Conservation (phyloP, 2,888 invertebrate genomes). For the Dimorphilus gyrociliatus region DNA sequence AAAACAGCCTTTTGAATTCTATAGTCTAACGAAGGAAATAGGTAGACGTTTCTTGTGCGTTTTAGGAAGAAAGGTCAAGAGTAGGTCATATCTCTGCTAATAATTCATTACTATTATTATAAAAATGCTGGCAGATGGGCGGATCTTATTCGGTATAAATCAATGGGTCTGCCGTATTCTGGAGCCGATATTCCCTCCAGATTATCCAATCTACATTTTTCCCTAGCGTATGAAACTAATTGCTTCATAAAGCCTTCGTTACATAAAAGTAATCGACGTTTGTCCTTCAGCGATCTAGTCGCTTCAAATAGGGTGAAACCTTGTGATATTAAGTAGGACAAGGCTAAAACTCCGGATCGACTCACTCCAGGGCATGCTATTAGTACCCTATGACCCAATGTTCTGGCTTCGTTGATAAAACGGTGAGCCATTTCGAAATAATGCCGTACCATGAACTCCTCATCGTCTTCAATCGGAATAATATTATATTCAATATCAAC, state of each 20-base stretch:
- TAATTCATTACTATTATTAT: no score
- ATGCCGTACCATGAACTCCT: constrained; percentile 3
- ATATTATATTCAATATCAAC: no score
- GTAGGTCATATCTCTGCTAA: no score
- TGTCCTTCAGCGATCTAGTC: constrained; percentile 5
- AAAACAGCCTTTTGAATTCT: no score
- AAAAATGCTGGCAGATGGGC: constrained; percentile 7
- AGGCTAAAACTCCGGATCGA: constrained; percentile 8
- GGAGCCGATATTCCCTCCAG: constrained; percentile 3
- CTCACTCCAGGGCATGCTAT: constrained; percentile 9
- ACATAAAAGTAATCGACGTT: constrained; percentile 8
- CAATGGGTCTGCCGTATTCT: constrained; percentile 4
- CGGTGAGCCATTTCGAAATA: constrained; percentile 5
- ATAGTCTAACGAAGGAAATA: no score
- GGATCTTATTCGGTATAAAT: constrained; percentile 4
- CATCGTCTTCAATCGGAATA: no score
- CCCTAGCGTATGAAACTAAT: constrained; percentile 8
- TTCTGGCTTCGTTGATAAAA: constrained; percentile 7
- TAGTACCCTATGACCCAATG: constrained; percentile 6
- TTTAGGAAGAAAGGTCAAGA: no score
- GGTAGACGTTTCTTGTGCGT: no score
- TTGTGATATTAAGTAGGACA: constrained; percentile 7
- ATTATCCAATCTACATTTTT: constrained; percentile 6
- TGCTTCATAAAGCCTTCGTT: constrained; percentile 9
- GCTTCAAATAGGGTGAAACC: constrained; percentile 7